These are phyloP conservation scores for Drosophila albomicans DNA, from an alignment of 1,140 invertebrate species.

Conservation along the genomic window DNA sequence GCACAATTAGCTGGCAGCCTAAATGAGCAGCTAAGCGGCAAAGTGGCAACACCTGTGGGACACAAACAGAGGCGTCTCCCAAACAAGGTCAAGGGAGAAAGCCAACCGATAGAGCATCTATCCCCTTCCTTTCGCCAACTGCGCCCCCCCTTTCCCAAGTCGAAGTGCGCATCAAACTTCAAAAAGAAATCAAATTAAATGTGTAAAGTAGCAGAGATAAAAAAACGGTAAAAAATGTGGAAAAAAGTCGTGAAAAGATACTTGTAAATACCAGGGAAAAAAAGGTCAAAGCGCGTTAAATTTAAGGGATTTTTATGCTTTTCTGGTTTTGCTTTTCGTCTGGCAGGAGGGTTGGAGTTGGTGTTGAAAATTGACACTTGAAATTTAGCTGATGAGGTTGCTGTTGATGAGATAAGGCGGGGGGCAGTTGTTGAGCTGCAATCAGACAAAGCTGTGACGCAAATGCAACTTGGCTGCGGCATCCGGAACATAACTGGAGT, in stretches of 20 bases:
- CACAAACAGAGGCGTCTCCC: constrained; percentile 37
- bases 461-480: constrained; percentile 46
- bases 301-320: constrained; percentile 67
- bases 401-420: constrained; percentile 1
- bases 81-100: neutral
- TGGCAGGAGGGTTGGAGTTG: constrained; percentile 44
- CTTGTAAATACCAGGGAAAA: constrained; percentile 57
- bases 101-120: too few relatives aligned
- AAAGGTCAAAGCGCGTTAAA: constrained; percentile 77
- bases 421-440: constrained; percentile 50
- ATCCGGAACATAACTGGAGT: neutral
- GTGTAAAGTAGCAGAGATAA: constrained; percentile 77
- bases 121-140: too few relatives aligned
- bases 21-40: constrained; percentile 76
- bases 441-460: constrained; percentile 70
- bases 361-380: constrained; percentile 82
- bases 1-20: constrained; percentile 70
- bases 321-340: constrained; percentile 1
- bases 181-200: constrained; percentile 84
- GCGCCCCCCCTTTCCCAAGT: neutral
- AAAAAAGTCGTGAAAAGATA: constrained; percentile 52
- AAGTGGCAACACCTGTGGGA: constrained; percentile 80
- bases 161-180: constrained; percentile 74
- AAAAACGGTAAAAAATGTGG: constrained; percentile 23
- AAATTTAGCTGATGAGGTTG: constrained; percentile 54